Evolutionary conservation across 2,113 vertebrate genomes (phyloP).

Genomic region (Mobula birostris): DNA sequence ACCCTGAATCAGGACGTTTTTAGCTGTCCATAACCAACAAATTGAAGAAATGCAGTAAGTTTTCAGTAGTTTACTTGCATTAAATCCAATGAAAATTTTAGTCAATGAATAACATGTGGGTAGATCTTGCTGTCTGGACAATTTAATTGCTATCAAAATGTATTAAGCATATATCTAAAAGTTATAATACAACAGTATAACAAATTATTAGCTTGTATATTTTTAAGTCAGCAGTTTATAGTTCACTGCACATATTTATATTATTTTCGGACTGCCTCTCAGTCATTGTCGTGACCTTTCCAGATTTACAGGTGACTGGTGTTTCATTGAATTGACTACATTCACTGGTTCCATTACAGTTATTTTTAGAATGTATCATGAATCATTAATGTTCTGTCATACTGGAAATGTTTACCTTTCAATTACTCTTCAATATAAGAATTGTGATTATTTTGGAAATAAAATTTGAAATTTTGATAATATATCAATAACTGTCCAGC

Average conservation of each 20-base stretch:
- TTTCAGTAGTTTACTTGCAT: not conserved
- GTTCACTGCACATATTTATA: not conserved
- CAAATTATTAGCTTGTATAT: not conserved
- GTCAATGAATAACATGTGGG: not conserved
- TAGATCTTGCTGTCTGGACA: not conserved
- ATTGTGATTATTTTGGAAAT: not conserved
- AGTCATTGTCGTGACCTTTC: not conserved
- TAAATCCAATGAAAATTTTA: not conserved
- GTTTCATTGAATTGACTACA: not conserved
- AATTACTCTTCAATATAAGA: slow-evolving; percentile 9
- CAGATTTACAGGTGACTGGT: slow-evolving; percentile 3
- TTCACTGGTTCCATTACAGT: not conserved
- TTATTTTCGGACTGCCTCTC: not conserved
- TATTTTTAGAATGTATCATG: slow-evolving; percentile 23
- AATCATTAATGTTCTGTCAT: not conserved
- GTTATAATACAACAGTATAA: not conserved
- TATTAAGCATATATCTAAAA: not conserved
- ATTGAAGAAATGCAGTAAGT: not conserved
- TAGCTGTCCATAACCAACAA: not conserved
- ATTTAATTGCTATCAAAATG: not conserved
- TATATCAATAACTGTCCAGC: not conserved
- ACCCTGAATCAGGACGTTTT: no score
- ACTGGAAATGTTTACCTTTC: not conserved
- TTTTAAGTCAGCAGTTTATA: not conserved
- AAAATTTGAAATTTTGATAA: not conserved